These are phyloP conservation scores for Tadarida brasiliensis DNA, from an alignment of 2,797 vertebrate species.

Conservation along the genomic window DNA sequence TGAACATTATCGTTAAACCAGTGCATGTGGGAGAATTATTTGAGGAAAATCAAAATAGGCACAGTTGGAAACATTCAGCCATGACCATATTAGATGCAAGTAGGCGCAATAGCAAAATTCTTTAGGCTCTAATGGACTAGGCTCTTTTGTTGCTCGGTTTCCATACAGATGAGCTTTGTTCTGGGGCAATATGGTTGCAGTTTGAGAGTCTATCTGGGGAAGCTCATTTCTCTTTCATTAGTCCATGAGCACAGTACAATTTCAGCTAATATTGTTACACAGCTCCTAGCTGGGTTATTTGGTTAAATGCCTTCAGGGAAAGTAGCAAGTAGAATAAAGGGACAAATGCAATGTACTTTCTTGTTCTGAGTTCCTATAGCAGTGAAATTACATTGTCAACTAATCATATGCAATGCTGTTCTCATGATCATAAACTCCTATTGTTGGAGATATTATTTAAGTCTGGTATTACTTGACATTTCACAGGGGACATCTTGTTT, in stretches of 20 bases:
- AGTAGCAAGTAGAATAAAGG: slow-evolving; percentile 60
- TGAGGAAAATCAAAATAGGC: slow-evolving; percentile 78
- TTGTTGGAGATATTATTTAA: slow-evolving; percentile 34
- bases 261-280: slow-evolving; percentile 61
- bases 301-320: slow-evolving; percentile 74
- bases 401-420: neutral
- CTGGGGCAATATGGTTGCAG: slow-evolving; percentile 57
- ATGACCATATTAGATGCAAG: slow-evolving; percentile 71
- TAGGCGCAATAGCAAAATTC: slow-evolving; percentile 60
- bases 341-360: slow-evolving; percentile 18
- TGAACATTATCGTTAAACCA: slow-evolving; percentile 75
- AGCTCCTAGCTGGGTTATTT: slow-evolving; percentile 73
- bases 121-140: slow-evolving; percentile 61
- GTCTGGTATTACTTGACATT: slow-evolving; percentile 27
- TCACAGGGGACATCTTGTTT: slow-evolving; percentile 10
- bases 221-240: slow-evolving; percentile 70
- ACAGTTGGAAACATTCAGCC: slow-evolving; percentile 69
- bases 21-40: slow-evolving; percentile 74
- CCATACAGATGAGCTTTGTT: slow-evolving; percentile 75
- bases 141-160: slow-evolving; percentile 69
- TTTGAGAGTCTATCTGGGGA: slow-evolving; percentile 59
- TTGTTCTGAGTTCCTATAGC: slow-evolving; percentile 47
- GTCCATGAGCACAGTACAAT: slow-evolving; percentile 1
- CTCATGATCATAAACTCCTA: neutral
- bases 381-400: neutral